Evolutionary conservation across 2,888 invertebrate species (phyloP).

Genomic region (Dioctria linearis): DNA sequence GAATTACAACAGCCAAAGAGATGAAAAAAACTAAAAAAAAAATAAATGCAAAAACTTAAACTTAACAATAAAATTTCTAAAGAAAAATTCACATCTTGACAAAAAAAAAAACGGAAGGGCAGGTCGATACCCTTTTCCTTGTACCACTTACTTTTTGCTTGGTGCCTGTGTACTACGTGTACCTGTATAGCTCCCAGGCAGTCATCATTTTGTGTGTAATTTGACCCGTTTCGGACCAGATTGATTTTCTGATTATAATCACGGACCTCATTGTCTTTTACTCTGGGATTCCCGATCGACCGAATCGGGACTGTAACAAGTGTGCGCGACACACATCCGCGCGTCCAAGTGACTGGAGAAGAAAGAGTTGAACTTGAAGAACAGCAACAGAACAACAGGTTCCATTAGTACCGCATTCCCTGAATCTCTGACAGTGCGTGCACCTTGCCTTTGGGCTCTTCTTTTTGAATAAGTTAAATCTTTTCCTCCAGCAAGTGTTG

Average conservation of each 20-base stretch:
- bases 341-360: slow-evolving; percentile 13
- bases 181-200: background rate
- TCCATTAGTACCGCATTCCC: slow-evolving; percentile 53
- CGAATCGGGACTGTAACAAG: slow-evolving; percentile 2
- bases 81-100: background rate
- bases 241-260: slow-evolving; percentile 29
- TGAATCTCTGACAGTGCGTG: slow-evolving; percentile 50
- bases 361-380: background rate
- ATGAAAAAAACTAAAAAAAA: no score
- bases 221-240: background rate
- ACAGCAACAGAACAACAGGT: slow-evolving; percentile 40
- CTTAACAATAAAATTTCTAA: background rate
- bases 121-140: background rate
- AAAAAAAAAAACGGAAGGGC: background rate
- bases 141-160: background rate
- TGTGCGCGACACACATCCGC: slow-evolving; percentile 37
- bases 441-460: slow-evolving; percentile 44
- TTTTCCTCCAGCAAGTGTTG: background rate
- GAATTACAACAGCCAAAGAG: no score
- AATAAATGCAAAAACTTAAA: no score
- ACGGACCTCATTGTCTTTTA: slow-evolving; percentile 4
- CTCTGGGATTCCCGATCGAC: background rate
- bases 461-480: slow-evolving; percentile 6
- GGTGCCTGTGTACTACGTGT: no score
- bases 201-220: background rate